Evolutionary conservation across 2,888 invertebrate genomes (phyloP), one percentile per base, ranked within the genome.

Genomic region (Eledona agricola): DNA sequence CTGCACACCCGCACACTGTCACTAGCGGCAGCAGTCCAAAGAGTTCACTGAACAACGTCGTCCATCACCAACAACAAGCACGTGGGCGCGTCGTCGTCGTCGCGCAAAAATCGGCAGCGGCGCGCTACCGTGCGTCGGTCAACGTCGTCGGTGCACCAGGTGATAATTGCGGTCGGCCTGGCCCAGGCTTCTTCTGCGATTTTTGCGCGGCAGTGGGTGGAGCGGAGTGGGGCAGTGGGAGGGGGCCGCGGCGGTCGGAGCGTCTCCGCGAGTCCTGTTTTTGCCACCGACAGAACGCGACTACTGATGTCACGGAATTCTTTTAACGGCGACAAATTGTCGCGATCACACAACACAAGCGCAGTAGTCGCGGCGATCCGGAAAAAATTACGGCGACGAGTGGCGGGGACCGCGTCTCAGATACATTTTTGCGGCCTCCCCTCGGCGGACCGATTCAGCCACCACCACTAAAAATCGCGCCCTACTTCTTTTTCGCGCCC

Each of bases 111-210:
- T 62, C 65, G 63, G 66, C 62, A 64, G 63, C 65, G 52, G n/a
- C n/a, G 45, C 55, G 60, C 49, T 16, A 53, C 54, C 50, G 60
- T 51, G 43, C n/a, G n/a, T n/a, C n/a, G n/a, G n/a, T 54, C 19
- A 10, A 13, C 10, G 16, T 15, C 58, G 59, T 61, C 65, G 37
- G 35, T 69, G 68, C 70, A 71, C 74, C 76, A 76, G 76, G 76
- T 77, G 76, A 74, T 76, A 72, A 75, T 75, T 74, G 75, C 73
- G 74, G 75, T 75, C 69, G 72, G 64, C 77, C 78, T 80, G 80
- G 79, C 80, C 80, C 80, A 80, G 81, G 82, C 83, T 83, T 83
- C 83, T 74, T 74, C 72, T 70, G 70, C 64, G 72, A 76, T 75
- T 75, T 76, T 76, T 75, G 75, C 75, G 82, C 81, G 80, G 79